Evolutionary conservation across 2,888 invertebrate genomes (phyloP).

Genomic region (Thalpophila matura): DNA sequence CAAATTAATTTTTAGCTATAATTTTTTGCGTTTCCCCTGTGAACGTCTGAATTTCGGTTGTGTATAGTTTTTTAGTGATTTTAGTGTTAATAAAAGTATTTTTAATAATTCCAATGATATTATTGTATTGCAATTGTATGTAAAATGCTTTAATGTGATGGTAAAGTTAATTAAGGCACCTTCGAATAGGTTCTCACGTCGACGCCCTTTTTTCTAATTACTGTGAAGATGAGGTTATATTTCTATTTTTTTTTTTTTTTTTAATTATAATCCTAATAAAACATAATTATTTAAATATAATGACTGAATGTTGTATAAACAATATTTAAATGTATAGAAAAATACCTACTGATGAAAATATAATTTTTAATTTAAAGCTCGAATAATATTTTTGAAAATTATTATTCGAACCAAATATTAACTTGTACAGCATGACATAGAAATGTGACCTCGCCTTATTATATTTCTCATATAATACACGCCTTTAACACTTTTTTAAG

Average conservation of each 20-base stretch:
- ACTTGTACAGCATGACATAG: constrained; percentile 19
- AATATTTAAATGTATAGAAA: not conserved
- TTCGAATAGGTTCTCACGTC: constrained; percentile 55
- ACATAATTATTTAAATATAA: constrained; percentile 9
- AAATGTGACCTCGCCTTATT: constrained; percentile 61
- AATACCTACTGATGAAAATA: constrained; percentile 6
- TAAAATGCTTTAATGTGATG: constrained; percentile 71
- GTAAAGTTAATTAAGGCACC: constrained; percentile 60
- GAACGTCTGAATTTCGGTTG: constrained; percentile 77
- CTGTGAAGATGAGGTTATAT: constrained; percentile 60
- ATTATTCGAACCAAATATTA: constrained; percentile 25
- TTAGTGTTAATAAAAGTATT: constrained; percentile 61
- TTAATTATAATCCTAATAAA: not conserved
- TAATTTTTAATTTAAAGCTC: constrained; percentile 7
- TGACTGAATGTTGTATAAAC: constrained; percentile 29
- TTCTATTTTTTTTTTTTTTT: constrained; percentile 33
- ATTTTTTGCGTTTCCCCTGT: constrained; percentile 58
- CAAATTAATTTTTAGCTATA: constrained; percentile 80
- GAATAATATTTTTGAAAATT: constrained; percentile 11
- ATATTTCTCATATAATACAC: constrained; percentile 53
- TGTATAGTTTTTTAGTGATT: constrained; percentile 69
- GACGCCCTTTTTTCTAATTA: constrained; percentile 52
- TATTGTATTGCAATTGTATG: constrained; percentile 65
- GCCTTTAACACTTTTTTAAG: constrained; percentile 50
- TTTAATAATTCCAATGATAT: constrained; percentile 61